Evolutionary conservation across 1,140 invertebrate species (phyloP), one percentile per base, ranked within the genome.

Genomic region (Diplogasteroides magnus): DNA sequence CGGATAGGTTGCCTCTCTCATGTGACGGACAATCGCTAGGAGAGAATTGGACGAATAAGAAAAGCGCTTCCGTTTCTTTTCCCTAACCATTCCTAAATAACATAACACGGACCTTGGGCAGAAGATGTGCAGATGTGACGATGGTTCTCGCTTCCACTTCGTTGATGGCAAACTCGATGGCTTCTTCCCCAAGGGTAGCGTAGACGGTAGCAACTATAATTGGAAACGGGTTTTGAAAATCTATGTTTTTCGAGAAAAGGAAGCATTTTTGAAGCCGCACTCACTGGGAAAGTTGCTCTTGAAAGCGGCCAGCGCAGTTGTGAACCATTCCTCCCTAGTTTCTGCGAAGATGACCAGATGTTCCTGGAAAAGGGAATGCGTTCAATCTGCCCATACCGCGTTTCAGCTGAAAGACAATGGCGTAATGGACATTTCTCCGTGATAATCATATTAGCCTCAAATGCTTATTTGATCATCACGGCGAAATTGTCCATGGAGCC

Each of bases 271-370:
- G 1, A 28, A 19, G 3, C 13, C 2, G 25, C 60, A 67, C 79
- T 81, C 76, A 91, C 90, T 86, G 75, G 91, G 89, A 82, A 93
- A 90, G 83, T 91, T 93, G 83, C 91, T 91, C 80, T 91, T 94
- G 84, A 97, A 94, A 82, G 92, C 91, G 59, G 91, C 91, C 79
- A 96, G 90, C 2, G 93, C 91, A 0, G 92, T 90, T 48, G 97
- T 88, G 88, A 98, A 90, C 94, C 95, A 99, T 86, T 98, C 94
- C 27, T 90, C 90, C 73, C 94, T 86, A 0, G 95, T 98, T 86
- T 99, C 96, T 0, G 94, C 92, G 85, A 97, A 98, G 76, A 99
- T 91, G 23, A 92, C 90, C 69, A 98, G 85, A 76, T 91, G 92
- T 62, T 88, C 84, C 11, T 67, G 32, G 27, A 64, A 61, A 19